These are phyloP conservation scores for Pteronotus mesoamericanus DNA, from an alignment of 2,797 vertebrate species.

Conservation along the genomic window DNA sequence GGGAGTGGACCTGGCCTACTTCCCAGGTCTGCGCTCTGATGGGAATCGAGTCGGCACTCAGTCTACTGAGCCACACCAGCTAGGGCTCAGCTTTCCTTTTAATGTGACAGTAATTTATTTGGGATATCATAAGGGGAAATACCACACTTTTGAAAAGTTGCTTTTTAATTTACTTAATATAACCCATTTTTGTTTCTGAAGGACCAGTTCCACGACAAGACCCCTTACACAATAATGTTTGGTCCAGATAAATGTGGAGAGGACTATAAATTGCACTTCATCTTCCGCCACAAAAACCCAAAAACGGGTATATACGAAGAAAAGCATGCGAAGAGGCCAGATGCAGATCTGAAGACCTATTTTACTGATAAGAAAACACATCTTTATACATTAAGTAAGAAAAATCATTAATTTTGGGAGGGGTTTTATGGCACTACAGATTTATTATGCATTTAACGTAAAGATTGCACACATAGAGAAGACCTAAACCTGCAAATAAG, in stretches of 20 bases:
- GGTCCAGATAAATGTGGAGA: constrained; percentile 99
- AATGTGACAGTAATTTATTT: constrained; percentile 2
- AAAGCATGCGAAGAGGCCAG: constrained; percentile 96
- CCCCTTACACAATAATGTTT: constrained; percentile 99
- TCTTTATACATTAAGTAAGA: constrained; percentile 92
- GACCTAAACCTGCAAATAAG: not conserved
- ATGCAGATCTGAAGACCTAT: constrained; percentile 93
- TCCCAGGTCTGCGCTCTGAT: no score
- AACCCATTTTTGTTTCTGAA: constrained; percentile 75
- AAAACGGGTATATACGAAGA: constrained; percentile 95
- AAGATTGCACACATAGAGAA: not conserved
- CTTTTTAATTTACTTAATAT: constrained; percentile 36
- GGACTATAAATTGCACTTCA: constrained; percentile 99
- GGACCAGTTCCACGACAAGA: constrained; percentile 96
- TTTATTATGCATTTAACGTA: not conserved
- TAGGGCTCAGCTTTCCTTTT: not conserved
- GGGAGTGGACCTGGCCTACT: no score
- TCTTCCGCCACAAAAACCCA: constrained; percentile 97
- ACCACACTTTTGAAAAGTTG: not conserved
- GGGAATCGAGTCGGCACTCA: no score
- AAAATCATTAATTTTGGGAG: not conserved
- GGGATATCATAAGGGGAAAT: constrained; percentile 5
- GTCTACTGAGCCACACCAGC: no score
- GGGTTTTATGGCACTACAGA: not conserved
- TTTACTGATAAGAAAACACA: constrained; percentile 99